phyloP scores from a whole-genome alignment of 2,888 invertebrate species.

The Orthosia incerta region DNA sequence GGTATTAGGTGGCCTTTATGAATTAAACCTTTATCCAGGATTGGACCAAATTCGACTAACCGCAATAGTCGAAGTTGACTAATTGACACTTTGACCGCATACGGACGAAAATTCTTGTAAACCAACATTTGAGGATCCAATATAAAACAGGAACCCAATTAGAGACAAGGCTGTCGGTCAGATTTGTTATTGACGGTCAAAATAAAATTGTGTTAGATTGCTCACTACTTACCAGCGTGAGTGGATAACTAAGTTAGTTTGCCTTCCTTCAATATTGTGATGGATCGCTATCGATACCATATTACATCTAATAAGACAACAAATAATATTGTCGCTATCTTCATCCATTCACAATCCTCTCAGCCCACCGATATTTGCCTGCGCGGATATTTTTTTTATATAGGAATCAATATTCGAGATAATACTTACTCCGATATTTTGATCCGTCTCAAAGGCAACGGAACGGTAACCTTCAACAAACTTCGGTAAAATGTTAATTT shows the following conservation, averaged over 20 bases:
- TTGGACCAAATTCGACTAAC: neutral
- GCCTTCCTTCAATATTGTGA: conserved; percentile 36
- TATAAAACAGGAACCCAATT: conserved; percentile 32
- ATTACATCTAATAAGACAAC: conserved; percentile 54
- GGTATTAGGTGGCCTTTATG: neutral
- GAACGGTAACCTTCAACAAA: conserved; percentile 26
- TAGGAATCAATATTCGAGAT: conserved; percentile 32
- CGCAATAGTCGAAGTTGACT: conserved; percentile 10
- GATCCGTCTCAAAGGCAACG: conserved; percentile 20
- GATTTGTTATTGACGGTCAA: conserved; percentile 26
- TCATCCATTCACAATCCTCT: conserved; percentile 29
- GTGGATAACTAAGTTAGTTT: conserved; percentile 52
- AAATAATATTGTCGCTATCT: conserved; percentile 44
- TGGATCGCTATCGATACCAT: conserved; percentile 42
- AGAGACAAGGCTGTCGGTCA: conserved; percentile 4
- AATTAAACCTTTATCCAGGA: neutral
- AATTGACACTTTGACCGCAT: conserved; percentile 10
- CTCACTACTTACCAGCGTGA: conserved; percentile 58
- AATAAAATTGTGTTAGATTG: too few species aligned
- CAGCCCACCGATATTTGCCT: conserved; percentile 32
- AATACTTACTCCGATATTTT: conserved; percentile 33
- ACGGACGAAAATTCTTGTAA: conserved; percentile 5
- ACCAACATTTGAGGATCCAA: conserved; percentile 16
- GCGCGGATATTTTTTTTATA: conserved; percentile 18
- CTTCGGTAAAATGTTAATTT: conserved; percentile 39